A percentile compares a stretch with the other conserved stretches of the same genome.
Conservation (phyloP, 2,113 vertebrate species). For the Nyctibius bracteatus region DNA sequence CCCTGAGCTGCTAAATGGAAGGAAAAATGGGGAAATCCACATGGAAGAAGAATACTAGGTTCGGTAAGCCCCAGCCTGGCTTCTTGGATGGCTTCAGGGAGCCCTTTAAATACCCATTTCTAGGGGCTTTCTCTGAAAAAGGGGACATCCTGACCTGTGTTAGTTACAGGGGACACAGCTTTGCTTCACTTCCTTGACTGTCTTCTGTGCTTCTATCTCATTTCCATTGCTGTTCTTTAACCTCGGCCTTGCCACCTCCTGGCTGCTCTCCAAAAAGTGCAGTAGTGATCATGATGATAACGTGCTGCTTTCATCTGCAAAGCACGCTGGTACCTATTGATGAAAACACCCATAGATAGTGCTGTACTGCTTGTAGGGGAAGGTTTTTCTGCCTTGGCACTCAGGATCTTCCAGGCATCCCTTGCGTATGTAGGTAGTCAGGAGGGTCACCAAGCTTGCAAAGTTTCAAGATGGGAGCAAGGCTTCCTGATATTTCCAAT, state of each 20-base stretch:
- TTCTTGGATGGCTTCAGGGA: background rate
- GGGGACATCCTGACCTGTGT: background rate
- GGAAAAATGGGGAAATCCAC: background rate
- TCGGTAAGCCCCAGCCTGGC: background rate
- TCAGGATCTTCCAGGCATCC: background rate
- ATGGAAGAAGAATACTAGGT: background rate
- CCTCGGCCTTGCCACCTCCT: background rate
- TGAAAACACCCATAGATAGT: background rate
- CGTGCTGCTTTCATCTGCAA: background rate
- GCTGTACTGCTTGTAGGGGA: background rate
- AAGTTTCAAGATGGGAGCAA: background rate
- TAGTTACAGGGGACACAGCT: background rate
- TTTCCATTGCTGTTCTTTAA: background rate
- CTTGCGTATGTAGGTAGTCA: background rate
- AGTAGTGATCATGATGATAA: background rate
- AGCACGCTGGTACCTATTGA: fast-evolving
- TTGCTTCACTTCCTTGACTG: background rate
- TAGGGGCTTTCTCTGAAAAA: background rate
- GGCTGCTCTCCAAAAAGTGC: background rate
- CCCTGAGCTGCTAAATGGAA: background rate
- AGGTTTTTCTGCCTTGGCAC: background rate
- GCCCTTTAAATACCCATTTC: background rate
- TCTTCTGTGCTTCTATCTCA: background rate
- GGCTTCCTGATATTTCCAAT: background rate
- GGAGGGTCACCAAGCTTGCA: background rate